These are phyloP conservation scores for Myrmecobius fasciatus DNA, from an alignment of 2,113 vertebrate species.

Conservation along the genomic window DNA sequence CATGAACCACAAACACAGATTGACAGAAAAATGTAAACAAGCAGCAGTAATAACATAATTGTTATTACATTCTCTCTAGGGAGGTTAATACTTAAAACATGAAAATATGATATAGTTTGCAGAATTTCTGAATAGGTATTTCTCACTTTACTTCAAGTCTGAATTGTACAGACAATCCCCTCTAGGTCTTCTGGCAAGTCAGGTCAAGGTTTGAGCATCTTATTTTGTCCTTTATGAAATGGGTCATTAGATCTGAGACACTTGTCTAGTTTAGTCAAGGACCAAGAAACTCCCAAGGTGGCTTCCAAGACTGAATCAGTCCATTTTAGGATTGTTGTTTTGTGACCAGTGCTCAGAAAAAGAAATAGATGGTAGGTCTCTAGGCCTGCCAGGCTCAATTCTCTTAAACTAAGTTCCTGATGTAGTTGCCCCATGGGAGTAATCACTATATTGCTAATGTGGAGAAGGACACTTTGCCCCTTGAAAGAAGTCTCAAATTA, in stretches of 20 bases:
- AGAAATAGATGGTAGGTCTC: not conserved
- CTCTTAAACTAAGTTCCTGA: not conserved
- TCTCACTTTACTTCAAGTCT: not conserved
- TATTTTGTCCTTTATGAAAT: not conserved
- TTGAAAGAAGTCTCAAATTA: not conserved
- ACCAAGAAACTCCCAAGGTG: not conserved
- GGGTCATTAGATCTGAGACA: not conserved
- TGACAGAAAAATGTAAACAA: not conserved
- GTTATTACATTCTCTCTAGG: not conserved
- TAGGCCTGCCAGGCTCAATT: not conserved
- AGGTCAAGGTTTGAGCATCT: not conserved
- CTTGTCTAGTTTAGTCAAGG: not conserved
- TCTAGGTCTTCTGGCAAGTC: not conserved
- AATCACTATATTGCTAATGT: not conserved
- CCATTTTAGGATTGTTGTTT: not conserved
- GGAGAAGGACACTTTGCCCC: not conserved
- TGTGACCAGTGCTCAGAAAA: not conserved
- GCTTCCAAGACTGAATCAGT: not conserved
- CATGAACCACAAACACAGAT: not conserved
- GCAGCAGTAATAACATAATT: not conserved
- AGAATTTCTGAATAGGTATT: not conserved
- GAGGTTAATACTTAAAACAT: not conserved
- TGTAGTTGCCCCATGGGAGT: not conserved
- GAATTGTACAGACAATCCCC: not conserved
- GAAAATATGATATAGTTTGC: not conserved